phyloP scores from a whole-genome alignment of 2,797 vertebrate genomes.

The Ciconia nigra region DNA sequence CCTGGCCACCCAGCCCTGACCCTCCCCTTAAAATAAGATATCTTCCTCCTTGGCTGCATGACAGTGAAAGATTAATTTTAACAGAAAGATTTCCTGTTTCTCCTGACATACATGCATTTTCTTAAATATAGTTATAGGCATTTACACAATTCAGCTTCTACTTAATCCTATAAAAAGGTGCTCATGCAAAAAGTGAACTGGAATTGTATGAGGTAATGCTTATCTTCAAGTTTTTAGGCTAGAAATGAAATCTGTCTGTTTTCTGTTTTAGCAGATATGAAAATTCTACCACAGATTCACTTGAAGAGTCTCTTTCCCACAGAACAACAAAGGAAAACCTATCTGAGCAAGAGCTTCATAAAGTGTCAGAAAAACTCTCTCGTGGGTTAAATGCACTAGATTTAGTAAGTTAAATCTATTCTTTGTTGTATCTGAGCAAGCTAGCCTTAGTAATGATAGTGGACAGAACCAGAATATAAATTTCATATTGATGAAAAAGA shows the following conservation, averaged over 20 bases:
- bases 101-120: background rate
- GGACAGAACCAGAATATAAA: background rate
- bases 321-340: slow-evolving; percentile 74
- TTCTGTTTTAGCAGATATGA: slow-evolving; percentile 17
- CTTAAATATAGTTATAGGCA: background rate
- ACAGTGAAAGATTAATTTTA: background rate
- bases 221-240: background rate
- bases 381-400: slow-evolving; percentile 85
- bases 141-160: background rate
- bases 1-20: background rate
- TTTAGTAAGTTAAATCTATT: slow-evolving; percentile 71
- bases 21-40: background rate
- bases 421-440: background rate
- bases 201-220: background rate
- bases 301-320: slow-evolving; percentile 59
- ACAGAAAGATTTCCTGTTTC: background rate
- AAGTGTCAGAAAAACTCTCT: slow-evolving; percentile 86
- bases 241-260: background rate
- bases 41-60: background rate
- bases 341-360: slow-evolving; percentile 81
- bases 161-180: background rate
- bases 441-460: background rate
- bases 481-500: background rate
- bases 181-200: background rate
- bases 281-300: background rate